Percentiles rank a stretch among this genome's conserved stretches.
phyloP scores from a whole-genome alignment of 2,113 vertebrate genomes.

The Sisor rabdophorus region DNA sequence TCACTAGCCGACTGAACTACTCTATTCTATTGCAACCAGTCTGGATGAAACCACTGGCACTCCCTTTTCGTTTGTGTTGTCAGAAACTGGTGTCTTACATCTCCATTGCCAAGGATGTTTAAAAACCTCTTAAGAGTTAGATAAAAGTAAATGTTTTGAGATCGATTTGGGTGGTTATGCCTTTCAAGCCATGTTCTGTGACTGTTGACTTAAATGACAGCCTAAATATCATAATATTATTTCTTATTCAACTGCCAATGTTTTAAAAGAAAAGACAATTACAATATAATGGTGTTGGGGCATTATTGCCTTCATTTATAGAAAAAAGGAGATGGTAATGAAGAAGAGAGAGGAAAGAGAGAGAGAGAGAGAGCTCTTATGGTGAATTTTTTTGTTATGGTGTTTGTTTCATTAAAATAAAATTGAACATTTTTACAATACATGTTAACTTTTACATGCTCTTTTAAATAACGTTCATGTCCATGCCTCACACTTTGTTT shows the following conservation, averaged over 20 bases:
- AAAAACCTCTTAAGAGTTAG: constrained; percentile 59
- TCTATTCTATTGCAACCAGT: constrained; percentile 51
- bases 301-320: too few relatives aligned
- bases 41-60: constrained; percentile 64
- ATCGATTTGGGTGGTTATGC: constrained; percentile 44
- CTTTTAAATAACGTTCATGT: background rate
- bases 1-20: constrained; percentile 79
- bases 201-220: constrained; percentile 7
- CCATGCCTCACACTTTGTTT: background rate
- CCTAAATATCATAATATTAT: constrained; percentile 27
- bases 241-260: background rate
- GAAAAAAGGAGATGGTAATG: too few relatives aligned
- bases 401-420: background rate
- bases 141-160: constrained; percentile 57
- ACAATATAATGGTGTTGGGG: too few relatives aligned
- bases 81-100: constrained; percentile 32
- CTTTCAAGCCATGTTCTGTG: constrained; percentile 54
- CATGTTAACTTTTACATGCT: background rate
- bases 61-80: constrained; percentile 28
- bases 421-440: background rate
- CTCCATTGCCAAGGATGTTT: constrained; percentile 56
- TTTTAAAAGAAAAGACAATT: too few relatives aligned
- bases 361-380: too few relatives aligned
- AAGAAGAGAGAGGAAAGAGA: too few relatives aligned
- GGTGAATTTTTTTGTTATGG: too few relatives aligned